Conservation (phyloP, 2,797 vertebrate genomes). For the Myotis planiceps region DNA sequence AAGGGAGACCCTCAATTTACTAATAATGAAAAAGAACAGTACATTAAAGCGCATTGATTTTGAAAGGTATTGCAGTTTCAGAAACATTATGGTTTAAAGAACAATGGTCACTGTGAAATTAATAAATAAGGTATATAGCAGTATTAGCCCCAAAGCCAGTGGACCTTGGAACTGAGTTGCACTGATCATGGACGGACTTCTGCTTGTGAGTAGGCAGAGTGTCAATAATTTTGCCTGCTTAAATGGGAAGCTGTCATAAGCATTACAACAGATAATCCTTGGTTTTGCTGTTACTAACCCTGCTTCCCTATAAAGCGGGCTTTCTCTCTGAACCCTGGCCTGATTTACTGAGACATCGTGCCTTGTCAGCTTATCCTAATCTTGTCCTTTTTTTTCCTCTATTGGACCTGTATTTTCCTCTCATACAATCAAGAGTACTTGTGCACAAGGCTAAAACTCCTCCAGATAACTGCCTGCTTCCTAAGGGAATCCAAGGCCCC, state of each 20-base stretch:
- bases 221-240: neutral
- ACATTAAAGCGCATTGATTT: neutral
- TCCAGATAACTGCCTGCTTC: neutral
- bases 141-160: neutral
- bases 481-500: neutral
- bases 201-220: neutral
- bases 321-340: neutral
- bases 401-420: neutral
- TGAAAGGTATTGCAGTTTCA: neutral
- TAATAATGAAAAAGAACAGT: neutral
- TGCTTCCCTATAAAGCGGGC: neutral
- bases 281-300: neutral
- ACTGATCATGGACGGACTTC: neutral
- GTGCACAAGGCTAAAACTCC: neutral
- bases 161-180: neutral
- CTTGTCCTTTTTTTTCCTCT: neutral
- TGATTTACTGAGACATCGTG: neutral
- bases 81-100: neutral
- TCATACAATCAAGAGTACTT: neutral
- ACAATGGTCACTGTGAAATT: neutral
- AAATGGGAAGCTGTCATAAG: neutral
- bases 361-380: neutral
- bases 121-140: neutral
- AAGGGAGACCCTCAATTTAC: neutral
- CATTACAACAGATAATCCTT: neutral